These are phyloP conservation scores for Peromyscus leucopus DNA, from an alignment of 2,113 vertebrate species.

Conservation along the genomic window DNA sequence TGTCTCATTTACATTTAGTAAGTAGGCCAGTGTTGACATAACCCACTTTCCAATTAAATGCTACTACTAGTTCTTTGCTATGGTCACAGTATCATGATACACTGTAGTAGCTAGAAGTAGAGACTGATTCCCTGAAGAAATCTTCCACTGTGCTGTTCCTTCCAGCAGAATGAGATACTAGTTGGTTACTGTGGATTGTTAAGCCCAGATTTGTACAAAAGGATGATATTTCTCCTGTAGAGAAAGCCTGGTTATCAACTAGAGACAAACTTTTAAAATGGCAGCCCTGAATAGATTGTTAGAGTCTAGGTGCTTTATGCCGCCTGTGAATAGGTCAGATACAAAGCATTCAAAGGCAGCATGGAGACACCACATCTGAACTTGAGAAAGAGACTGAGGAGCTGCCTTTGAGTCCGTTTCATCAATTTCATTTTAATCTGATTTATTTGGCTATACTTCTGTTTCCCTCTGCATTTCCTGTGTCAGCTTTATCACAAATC, in stretches of 20 bases:
- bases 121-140: not conserved
- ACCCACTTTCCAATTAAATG: not conserved
- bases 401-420: not conserved
- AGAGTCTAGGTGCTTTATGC: not conserved
- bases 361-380: not conserved
- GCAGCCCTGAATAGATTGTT: not conserved
- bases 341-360: not conserved
- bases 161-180: not conserved
- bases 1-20: constrained; percentile 8
- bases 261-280: not conserved
- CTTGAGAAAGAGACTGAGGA: not conserved
- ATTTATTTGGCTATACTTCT: constrained; percentile 72
- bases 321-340: not conserved
- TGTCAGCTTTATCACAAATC: constrained; percentile 78
- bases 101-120: not conserved
- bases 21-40: not conserved
- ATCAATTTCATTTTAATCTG: constrained; percentile 51
- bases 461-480: constrained; percentile 64
- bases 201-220: not conserved
- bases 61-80: not conserved
- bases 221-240: not conserved
- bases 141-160: not conserved
- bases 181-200: not conserved
- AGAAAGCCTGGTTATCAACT: constrained; percentile 15
- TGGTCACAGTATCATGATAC: not conserved